Conservation (phyloP, 2,797 vertebrate species). For the Schizothorax lantsangensis region DNA sequence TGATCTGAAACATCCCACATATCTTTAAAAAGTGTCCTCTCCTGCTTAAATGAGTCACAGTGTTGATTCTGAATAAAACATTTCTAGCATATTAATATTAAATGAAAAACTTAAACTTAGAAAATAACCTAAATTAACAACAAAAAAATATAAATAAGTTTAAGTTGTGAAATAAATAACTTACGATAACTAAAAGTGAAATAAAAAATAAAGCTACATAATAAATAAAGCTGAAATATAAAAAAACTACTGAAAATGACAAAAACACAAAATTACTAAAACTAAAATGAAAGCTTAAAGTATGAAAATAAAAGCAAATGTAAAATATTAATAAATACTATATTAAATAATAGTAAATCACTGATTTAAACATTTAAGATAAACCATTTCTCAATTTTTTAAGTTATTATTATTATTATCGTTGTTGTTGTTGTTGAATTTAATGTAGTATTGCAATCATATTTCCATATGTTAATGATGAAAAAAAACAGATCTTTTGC, state of each 20-base stretch:
- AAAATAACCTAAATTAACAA: background rate
- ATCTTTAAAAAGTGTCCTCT: background rate
- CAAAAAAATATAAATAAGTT: background rate
- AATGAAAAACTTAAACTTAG: background rate
- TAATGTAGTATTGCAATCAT: too few species aligned
- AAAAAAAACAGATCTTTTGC: background rate
- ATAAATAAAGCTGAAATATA: background rate
- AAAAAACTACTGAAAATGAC: background rate
- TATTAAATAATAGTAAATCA: background rate
- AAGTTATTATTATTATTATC: background rate
- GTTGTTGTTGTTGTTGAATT: background rate
- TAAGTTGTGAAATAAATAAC: background rate
- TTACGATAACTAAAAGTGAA: background rate
- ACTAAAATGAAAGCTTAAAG: background rate
- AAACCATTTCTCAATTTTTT: background rate
- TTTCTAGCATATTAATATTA: too few species aligned
- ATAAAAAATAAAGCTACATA: background rate
- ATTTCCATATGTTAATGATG: background rate
- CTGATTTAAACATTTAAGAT: background rate
- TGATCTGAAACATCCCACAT: conserved; percentile 12
- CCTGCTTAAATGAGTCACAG: conserved; percentile 19
- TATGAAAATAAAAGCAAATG: background rate
- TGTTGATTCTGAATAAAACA: conserved; percentile 6
- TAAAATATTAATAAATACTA: too few species aligned
- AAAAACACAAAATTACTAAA: background rate